phyloP scores from a whole-genome alignment of 2,888 invertebrate species.

The Adelphocoris suturalis region DNA sequence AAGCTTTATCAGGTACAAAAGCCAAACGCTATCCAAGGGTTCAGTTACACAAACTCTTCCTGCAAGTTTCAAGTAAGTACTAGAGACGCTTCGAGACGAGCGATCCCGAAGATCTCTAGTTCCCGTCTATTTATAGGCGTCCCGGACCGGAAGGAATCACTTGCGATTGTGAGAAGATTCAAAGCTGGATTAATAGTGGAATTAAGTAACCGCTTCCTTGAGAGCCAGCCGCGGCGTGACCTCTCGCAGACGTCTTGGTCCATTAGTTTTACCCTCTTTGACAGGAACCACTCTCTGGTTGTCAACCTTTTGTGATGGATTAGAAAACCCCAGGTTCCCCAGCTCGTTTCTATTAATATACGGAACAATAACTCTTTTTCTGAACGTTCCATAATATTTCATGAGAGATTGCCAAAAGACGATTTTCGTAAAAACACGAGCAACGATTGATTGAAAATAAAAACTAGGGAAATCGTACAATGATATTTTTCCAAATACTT shows the following conservation, averaged over 20 bases:
- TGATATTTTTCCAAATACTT: no score
- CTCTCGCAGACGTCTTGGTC: constrained; percentile 38
- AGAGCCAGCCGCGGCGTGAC: constrained; percentile 29
- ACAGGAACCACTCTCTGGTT: constrained; percentile 47
- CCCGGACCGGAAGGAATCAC: constrained; percentile 41
- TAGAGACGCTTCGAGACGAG: no score
- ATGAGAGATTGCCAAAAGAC: no score
- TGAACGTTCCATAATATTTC: neutral
- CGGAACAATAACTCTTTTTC: neutral
- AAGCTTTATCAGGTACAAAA: no score
- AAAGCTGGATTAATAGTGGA: constrained; percentile 27
- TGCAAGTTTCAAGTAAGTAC: no score
- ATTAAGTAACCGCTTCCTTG: constrained; percentile 49
- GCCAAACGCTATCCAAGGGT: no score
- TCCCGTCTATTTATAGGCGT: neutral
- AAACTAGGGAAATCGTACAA: no score
- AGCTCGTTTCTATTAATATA: constrained; percentile 14
- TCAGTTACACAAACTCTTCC: no score
- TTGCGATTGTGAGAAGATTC: constrained; percentile 54
- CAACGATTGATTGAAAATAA: no score
- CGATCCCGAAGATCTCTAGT: no score
- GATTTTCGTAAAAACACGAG: no score
- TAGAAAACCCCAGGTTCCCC: neutral
- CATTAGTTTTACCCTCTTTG: constrained; percentile 42
- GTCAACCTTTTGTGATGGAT: constrained; percentile 45